phyloP scores from a whole-genome alignment of 2,113 vertebrate species.

The Etia nguti region DNA sequence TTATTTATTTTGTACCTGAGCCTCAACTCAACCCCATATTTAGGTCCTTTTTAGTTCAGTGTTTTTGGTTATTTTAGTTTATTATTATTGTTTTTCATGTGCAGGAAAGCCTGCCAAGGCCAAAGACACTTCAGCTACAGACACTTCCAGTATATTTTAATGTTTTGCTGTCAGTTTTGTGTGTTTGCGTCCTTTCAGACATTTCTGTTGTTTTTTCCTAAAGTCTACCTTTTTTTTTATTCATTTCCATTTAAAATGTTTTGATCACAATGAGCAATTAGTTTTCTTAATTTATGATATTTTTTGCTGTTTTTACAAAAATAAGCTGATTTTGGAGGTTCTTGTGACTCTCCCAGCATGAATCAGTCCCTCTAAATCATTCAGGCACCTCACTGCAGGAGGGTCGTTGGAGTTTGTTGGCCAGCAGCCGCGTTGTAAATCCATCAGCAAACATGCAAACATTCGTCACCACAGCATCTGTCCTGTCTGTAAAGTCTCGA shows the following conservation, averaged over 20 bases:
- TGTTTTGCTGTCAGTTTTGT: not conserved
- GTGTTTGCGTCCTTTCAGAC: not conserved
- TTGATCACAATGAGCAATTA: not conserved
- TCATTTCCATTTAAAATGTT: not conserved
- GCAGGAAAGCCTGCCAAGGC: not conserved
- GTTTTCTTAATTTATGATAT: not conserved
- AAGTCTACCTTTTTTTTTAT: not conserved
- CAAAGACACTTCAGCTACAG: not conserved
- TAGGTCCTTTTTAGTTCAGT: not conserved
- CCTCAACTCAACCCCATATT: not conserved
- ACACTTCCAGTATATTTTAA: not conserved
- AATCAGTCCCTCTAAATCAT: not conserved
- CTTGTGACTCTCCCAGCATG: not conserved
- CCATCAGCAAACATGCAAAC: not conserved
- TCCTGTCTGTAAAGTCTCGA: not conserved
- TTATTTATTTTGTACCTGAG: not conserved
- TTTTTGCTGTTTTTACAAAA: not conserved
- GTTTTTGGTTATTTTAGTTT: not conserved
- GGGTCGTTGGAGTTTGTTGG: not conserved
- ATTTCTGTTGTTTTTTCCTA: not conserved
- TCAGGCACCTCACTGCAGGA: not conserved
- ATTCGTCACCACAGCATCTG: not conserved
- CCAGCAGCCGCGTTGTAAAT: not conserved
- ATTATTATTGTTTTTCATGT: not conserved
- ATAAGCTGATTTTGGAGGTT: not conserved